Evolutionary conservation across 2,113 vertebrate genomes (phyloP), one percentile per base, ranked within the genome.

Genomic region (Galeopterus variegatus): DNA sequence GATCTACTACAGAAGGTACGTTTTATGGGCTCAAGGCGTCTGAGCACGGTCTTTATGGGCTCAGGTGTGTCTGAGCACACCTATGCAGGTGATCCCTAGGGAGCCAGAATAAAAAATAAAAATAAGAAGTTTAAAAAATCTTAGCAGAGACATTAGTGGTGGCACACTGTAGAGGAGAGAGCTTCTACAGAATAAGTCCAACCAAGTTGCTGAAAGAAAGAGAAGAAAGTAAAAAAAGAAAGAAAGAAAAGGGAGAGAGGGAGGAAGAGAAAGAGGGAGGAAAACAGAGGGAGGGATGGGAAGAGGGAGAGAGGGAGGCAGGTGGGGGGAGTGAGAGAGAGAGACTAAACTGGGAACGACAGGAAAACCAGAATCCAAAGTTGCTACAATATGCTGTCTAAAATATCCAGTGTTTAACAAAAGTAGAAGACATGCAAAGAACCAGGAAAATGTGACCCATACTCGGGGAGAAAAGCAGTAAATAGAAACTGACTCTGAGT

Each of bases 41-140:
- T 77, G 56, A 95, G 52, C 2, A 76, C 24, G 36, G 36, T 54
- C 23, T n/a, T n/a, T n/a, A n/a, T n/a, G n/a, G n/a, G n/a, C n/a
- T n/a, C n/a, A n/a, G n/a, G n/a, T n/a, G n/a, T n/a, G n/a, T 91
- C 56, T 93, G 52, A 45, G 41, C 6, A 65, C 24, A 58, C 1
- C n/a, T 88, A 72, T 77, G 8, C 5, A 33, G 6, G 21, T 64
- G 65, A 76, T 10, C 8, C 14, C 36, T 75, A 69, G 18, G 48
- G 85, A 85, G 52, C 17, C 33, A 91, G 79, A 33, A 23, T 50
- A 77, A 88, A 8, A 70, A 92, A 62, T 48, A 56, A 86, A 86
- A 86, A 73, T n/a, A 87, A 70, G 54, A 95, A 83, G 65, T 85
- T 58, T 3, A 10, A 69, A 90, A 83, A 70, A 77, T 64, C n/a